Conservation (phyloP, 2,113 vertebrate genomes). For the Passer montanus region DNA sequence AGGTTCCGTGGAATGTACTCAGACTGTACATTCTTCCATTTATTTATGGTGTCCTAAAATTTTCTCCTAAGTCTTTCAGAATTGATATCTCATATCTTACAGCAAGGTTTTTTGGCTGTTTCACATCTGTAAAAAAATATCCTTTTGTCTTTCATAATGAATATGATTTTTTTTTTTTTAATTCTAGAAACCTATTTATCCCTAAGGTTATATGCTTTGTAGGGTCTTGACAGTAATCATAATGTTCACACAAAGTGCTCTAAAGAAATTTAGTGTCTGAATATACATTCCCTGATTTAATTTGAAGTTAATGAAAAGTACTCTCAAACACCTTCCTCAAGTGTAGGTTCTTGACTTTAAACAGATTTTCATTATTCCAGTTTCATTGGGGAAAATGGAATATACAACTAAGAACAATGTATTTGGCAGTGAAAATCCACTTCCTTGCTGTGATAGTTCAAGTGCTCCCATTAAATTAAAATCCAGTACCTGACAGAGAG, state of each 20-base stretch:
- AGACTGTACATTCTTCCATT: neutral
- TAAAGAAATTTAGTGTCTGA: slow-evolving; percentile 1
- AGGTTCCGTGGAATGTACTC: neutral
- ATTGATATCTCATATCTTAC: neutral
- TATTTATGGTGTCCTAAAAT: neutral
- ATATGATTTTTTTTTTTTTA: neutral
- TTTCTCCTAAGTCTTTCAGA: neutral
- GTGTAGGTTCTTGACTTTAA: neutral
- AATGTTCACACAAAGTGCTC: neutral
- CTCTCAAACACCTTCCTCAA: neutral
- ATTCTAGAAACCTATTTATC: neutral
- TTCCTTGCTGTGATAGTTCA: neutral
- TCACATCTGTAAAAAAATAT: neutral
- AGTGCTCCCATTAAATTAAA: neutral
- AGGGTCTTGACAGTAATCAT: neutral
- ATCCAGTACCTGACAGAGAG: neutral
- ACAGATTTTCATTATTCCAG: neutral
- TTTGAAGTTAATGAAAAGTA: neutral
- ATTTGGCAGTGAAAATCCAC: neutral
- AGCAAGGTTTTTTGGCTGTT: neutral
- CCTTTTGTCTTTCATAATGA: neutral
- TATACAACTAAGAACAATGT: neutral
- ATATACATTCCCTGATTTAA: neutral
- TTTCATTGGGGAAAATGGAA: neutral
- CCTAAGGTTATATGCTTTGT: neutral